Conservation (phyloP, 2,797 vertebrate genomes). For the Malacoraja senta region DNA sequence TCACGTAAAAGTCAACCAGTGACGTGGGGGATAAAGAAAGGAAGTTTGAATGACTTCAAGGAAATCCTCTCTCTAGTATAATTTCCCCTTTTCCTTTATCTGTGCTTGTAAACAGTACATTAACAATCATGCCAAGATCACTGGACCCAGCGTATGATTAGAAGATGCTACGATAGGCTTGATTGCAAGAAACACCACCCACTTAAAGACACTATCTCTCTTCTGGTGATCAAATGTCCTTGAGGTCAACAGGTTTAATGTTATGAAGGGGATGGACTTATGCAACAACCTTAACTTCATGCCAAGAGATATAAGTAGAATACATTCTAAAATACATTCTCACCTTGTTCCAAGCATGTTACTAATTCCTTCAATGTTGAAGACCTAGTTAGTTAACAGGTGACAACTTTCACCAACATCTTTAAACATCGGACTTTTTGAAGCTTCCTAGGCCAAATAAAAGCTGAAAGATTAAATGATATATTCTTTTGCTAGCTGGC, state of each 20-base stretch:
- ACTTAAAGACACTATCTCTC: background rate
- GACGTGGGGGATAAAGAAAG: background rate
- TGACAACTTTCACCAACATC: too few relatives aligned
- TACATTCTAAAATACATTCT: background rate
- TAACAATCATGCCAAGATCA: conserved; percentile 6
- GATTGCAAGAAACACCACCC: conserved; percentile 7
- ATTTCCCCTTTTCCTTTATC: conserved; percentile 16
- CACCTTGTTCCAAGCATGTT: background rate
- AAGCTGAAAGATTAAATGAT: too few relatives aligned
- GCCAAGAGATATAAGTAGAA: background rate
- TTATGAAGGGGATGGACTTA: background rate
- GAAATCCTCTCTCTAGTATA: conserved; percentile 16
- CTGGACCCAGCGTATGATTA: background rate
- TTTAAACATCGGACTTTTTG: too few relatives aligned
- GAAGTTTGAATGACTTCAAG: conserved; percentile 33
- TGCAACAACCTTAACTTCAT: background rate
- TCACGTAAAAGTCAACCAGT: background rate
- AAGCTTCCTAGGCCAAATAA: too few relatives aligned
- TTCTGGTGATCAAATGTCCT: background rate
- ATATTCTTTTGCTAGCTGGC: too few relatives aligned
- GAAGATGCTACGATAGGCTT: conserved; percentile 22
- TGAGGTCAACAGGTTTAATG: too few relatives aligned
- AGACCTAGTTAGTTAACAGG: too few relatives aligned
- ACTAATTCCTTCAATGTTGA: too few relatives aligned
- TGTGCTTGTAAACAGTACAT: conserved; percentile 26